These are phyloP conservation scores for Trididemnum nubilum DNA, from an alignment of 23 tunicate species.

Conservation along the genomic window DNA sequence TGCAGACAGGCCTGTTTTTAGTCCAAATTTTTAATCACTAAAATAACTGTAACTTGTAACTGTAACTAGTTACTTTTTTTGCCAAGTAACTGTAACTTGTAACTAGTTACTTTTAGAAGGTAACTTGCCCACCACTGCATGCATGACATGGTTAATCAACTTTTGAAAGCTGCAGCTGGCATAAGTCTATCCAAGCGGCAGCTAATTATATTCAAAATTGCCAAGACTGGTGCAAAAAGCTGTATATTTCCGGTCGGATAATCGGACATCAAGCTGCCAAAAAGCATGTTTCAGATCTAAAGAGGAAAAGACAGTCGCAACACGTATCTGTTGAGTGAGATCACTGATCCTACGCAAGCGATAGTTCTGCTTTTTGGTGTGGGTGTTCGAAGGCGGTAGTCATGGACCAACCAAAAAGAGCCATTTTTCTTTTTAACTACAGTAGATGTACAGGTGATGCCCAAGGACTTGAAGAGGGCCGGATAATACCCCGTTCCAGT, in stretches of 20 bases:
- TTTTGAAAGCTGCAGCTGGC: conserved; percentile 4
- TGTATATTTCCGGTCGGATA: neutral
- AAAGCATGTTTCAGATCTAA: neutral
- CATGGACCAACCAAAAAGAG: neutral
- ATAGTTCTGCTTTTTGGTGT: neutral
- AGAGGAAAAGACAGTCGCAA: neutral
- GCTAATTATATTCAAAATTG: conserved; percentile 1
- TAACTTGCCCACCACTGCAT: too few species aligned
- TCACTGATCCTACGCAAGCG: neutral
- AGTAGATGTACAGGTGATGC: conserved; percentile 11
- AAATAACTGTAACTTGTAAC: too few species aligned
- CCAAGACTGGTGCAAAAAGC: neutral
- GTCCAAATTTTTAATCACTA: too few species aligned
- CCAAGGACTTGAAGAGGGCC: conserved; percentile 9
- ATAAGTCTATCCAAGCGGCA: neutral
- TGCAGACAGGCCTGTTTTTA: too few species aligned
- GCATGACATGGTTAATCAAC: neutral
- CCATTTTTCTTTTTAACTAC: neutral
- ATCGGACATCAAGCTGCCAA: neutral
- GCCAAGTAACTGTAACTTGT: too few species aligned
- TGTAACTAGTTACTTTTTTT: too few species aligned
- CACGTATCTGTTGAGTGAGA: neutral
- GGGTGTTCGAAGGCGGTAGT: neutral
- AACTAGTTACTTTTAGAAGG: too few species aligned
- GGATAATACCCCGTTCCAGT: neutral